Evolutionary conservation across 2,888 invertebrate species (phyloP).

Genomic region (Laspeyria flexula): DNA sequence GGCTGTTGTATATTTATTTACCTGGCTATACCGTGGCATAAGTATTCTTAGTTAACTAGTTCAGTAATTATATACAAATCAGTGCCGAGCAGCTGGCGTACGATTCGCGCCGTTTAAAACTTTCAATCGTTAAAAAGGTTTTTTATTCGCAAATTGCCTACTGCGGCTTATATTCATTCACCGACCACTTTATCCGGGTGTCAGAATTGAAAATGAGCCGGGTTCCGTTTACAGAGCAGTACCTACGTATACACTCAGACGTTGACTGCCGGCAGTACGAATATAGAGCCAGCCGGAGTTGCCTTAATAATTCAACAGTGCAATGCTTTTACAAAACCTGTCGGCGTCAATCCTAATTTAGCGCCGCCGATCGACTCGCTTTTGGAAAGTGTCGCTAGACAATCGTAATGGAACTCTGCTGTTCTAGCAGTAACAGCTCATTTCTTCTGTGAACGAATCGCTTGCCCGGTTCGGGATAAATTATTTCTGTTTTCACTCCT

Average conservation of each 20-base stretch:
- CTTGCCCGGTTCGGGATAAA: conserved; percentile 32
- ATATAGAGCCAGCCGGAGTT: conserved; percentile 80
- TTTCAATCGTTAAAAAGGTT: conserved; percentile 50
- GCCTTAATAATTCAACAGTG: conserved; percentile 86
- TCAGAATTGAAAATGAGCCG: conserved; percentile 82
- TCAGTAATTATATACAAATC: conserved; percentile 25
- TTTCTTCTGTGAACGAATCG: conserved; percentile 43
- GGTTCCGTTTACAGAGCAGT: conserved; percentile 73
- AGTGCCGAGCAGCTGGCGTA: conserved; percentile 13
- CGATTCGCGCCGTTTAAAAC: conserved; percentile 50
- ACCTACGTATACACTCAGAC: conserved; percentile 60
- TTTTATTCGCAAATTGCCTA: conserved; percentile 56
- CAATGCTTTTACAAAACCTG: conserved; percentile 86
- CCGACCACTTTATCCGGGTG: conserved; percentile 76
- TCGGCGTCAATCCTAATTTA: conserved; percentile 85
- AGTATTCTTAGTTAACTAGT: conserved; percentile 25
- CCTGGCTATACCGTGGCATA: conserved; percentile 50
- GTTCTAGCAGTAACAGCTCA: conserved; percentile 59
- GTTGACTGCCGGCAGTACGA: conserved; percentile 68
- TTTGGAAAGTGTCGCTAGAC: conserved; percentile 82
- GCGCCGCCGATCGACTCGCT: conserved; percentile 78
- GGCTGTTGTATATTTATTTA: conserved; percentile 62
- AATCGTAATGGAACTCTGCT: conserved; percentile 81
- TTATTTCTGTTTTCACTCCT: conserved; percentile 30
- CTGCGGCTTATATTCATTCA: conserved; percentile 68